Percentiles rank a stretch among this genome's conserved stretches.
These are phyloP conservation scores for Belonocnema kinseyi DNA, from an alignment of 1,140 invertebrate genomes.

Conservation along the genomic window DNA sequence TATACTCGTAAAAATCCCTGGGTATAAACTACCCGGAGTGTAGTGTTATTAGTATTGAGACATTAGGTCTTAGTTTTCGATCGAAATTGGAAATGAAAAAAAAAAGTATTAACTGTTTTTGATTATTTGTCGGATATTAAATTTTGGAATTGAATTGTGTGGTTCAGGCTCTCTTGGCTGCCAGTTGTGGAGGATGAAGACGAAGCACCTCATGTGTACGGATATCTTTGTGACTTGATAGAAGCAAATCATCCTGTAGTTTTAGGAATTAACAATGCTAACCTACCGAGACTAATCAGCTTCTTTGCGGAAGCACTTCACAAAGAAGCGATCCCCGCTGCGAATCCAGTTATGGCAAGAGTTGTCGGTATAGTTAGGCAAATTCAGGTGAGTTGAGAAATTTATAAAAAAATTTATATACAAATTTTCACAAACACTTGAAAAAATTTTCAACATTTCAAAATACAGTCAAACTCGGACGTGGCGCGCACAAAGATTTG, in stretches of 20 bases:
- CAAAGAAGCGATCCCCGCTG: slow-evolving; percentile 85
- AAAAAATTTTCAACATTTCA: too few relatives aligned
- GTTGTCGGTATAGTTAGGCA: slow-evolving; percentile 86
- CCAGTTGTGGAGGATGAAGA: slow-evolving; percentile 97
- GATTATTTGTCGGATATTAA: slow-evolving; percentile 23
- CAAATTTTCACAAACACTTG: too few relatives aligned
- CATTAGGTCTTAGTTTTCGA: not conserved
- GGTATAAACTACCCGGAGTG: too few relatives aligned
- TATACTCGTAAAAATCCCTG: too few relatives aligned
- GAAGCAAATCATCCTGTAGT: slow-evolving; percentile 92
- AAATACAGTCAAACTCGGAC: too few relatives aligned
- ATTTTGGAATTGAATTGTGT: slow-evolving; percentile 41
- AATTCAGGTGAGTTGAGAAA: slow-evolving; percentile 79
- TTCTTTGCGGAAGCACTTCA: slow-evolving; percentile 93
- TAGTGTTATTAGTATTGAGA: too few relatives aligned
- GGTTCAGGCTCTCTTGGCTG: slow-evolving; percentile 90
- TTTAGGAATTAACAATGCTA: slow-evolving; percentile 89
- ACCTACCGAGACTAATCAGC: slow-evolving; percentile 91
- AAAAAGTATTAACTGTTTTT: not conserved
- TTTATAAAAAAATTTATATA: too few relatives aligned
- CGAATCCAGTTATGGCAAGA: slow-evolving; percentile 80
- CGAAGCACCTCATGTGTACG: slow-evolving; percentile 96
- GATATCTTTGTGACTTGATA: slow-evolving; percentile 95
- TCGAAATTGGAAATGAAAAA: too few relatives aligned
- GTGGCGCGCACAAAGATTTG: too few relatives aligned